Percentiles rank a stretch among this genome's conserved stretches.
Evolutionary conservation across 2,888 invertebrate species (phyloP).

Genomic region (Caenorhabditis sp.): DNA sequence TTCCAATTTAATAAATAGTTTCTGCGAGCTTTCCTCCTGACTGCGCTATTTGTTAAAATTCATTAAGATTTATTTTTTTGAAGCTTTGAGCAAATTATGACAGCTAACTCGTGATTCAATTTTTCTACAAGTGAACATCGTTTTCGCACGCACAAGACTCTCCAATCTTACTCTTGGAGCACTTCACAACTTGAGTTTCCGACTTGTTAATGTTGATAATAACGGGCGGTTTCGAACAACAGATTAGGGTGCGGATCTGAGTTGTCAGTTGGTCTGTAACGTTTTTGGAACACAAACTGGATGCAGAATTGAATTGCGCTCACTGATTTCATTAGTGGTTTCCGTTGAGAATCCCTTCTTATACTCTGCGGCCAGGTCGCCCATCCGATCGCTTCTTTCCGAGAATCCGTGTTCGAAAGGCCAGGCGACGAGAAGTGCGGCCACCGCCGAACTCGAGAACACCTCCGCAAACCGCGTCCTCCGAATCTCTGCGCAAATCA

Average conservation of each 20-base stretch:
- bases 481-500: conserved; percentile 61
- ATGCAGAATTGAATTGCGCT: neutral
- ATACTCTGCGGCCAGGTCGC: conserved; percentile 40
- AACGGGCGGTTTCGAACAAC: conserved; percentile 58
- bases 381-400: conserved; percentile 53
- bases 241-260: conserved; percentile 58
- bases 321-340: conserved; percentile 66
- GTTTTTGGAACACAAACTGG: neutral
- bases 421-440: conserved; percentile 68
- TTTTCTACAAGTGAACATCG: conserved; percentile 37
- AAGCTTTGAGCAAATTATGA: neutral
- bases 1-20: too few species aligned
- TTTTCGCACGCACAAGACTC: conserved; percentile 40
- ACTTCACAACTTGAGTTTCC: conserved; percentile 6
- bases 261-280: conserved; percentile 59
- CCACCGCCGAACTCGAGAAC: conserved; percentile 60
- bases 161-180: conserved; percentile 38
- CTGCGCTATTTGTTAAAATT: too few species aligned
- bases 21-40: too few species aligned
- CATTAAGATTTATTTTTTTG: too few species aligned
- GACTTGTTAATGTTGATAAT: conserved; percentile 43
- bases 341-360: conserved; percentile 59
- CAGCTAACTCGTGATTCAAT: neutral
- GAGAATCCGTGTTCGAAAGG: conserved; percentile 62
- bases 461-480: conserved; percentile 57